phyloP scores from a whole-genome alignment of 2,113 vertebrate species.

The human region DNA sequence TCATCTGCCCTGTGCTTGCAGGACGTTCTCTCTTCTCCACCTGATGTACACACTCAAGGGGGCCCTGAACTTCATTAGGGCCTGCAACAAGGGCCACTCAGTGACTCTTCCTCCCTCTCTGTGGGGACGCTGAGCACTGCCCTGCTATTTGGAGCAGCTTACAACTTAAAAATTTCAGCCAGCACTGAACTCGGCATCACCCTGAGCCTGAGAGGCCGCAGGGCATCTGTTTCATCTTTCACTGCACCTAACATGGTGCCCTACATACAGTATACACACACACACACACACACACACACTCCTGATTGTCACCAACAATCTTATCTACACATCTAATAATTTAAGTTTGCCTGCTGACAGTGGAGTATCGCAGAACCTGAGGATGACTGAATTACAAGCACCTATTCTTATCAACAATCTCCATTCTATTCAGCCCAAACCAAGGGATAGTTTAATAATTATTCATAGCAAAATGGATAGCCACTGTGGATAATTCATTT shows the following conservation, averaged over 20 bases:
- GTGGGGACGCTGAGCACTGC: neutral
- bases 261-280: neutral
- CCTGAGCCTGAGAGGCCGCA: neutral
- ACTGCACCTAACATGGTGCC: neutral
- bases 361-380: neutral
- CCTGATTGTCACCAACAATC: neutral
- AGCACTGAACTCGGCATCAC: neutral
- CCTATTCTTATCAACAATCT: neutral
- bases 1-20: neutral
- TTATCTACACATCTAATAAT: neutral
- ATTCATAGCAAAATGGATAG: neutral
- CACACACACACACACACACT: neutral
- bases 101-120: neutral
- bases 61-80: neutral
- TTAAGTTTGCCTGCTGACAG: neutral
- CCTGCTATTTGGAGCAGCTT: neutral
- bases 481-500: neutral
- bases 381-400: neutral
- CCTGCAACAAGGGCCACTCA: neutral
- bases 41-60: neutral
- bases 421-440: neutral
- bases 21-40: neutral
- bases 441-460: slow-evolving; percentile 5
- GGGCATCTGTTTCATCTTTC: neutral
- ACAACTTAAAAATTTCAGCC: neutral